These are phyloP conservation scores for Portevinia maculata DNA, from an alignment of 2,888 invertebrate species.

Conservation along the genomic window DNA sequence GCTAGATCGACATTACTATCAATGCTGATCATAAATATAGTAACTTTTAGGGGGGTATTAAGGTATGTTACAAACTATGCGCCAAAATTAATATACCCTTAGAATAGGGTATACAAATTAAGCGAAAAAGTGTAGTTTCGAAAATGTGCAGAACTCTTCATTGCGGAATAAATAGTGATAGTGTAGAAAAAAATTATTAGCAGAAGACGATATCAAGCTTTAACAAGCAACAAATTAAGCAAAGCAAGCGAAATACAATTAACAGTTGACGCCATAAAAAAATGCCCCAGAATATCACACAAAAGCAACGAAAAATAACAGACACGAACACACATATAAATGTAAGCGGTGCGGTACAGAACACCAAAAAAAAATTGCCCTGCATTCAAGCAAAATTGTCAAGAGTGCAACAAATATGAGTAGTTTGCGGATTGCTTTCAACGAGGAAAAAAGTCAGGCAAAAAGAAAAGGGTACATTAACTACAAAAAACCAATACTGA, in stretches of 20 bases:
- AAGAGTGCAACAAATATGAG: conserved; percentile 9
- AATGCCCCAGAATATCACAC: background rate
- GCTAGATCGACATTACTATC: no score
- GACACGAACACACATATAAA: conserved; percentile 1
- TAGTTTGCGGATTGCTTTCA: conserved; percentile 28
- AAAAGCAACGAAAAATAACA: conserved; percentile 4
- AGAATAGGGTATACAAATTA: no score
- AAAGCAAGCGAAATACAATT: conserved; percentile 21
- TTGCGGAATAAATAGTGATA: conserved; percentile 15
- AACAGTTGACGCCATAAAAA: conserved; percentile 15
- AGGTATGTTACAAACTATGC: no score
- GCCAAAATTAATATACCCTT: no score
- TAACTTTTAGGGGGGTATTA: no score
- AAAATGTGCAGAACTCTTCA: no score
- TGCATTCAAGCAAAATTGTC: conserved; percentile 12
- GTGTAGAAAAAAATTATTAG: conserved; percentile 24
- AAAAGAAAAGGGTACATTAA: background rate
- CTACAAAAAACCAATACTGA: background rate
- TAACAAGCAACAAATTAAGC: background rate
- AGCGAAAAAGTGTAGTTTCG: no score
- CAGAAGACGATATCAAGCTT: conserved; percentile 18
- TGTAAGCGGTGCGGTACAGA: conserved; percentile 19
- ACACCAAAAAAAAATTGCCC: conserved; percentile 23
- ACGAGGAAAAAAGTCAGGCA: conserved; percentile 4
- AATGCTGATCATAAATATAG: no score